Conservation (phyloP, 2,113 vertebrate species). For the Calypte anna region DNA sequence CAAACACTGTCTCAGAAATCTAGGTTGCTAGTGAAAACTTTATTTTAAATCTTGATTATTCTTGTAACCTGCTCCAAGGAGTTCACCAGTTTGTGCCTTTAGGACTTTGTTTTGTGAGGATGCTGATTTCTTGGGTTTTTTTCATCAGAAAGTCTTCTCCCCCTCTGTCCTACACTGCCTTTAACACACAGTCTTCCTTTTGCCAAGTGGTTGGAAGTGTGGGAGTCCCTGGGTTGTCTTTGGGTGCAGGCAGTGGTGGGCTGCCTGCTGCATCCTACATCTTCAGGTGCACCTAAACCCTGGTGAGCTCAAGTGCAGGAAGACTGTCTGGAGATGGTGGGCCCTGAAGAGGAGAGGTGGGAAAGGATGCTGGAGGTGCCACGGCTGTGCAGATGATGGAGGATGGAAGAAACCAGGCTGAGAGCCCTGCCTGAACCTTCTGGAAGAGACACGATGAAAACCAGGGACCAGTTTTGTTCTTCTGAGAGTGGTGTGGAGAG, state of each 20-base stretch:
- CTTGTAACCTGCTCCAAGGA: not conserved
- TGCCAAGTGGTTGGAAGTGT: not conserved
- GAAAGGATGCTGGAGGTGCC: not conserved
- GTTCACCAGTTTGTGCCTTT: constrained; percentile 62
- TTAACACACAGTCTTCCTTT: constrained; percentile 38
- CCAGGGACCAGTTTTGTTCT: not conserved
- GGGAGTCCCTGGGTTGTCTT: not conserved
- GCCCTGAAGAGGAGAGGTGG: not conserved
- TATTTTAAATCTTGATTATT: not conserved
- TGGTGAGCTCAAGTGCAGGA: not conserved
- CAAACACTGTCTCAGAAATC: not conserved
- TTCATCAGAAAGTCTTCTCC: not conserved
- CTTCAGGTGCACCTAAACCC: not conserved
- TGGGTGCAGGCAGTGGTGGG: no score
- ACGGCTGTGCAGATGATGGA: not conserved
- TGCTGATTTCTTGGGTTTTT: not conserved
- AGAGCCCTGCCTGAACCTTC: not conserved
- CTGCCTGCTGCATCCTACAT: not conserved
- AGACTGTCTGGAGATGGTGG: not conserved
- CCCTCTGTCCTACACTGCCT: constrained; percentile 45
- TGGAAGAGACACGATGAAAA: not conserved
- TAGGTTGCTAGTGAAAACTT: constrained; percentile 12
- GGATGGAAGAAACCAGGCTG: not conserved
- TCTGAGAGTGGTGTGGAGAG: fast-evolving
- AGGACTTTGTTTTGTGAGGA: constrained; percentile 51